Percentiles rank a stretch among this genome's conserved stretches.
phyloP scores from a whole-genome alignment of 2,797 vertebrate species.

The Eurystomus glaucurus region DNA sequence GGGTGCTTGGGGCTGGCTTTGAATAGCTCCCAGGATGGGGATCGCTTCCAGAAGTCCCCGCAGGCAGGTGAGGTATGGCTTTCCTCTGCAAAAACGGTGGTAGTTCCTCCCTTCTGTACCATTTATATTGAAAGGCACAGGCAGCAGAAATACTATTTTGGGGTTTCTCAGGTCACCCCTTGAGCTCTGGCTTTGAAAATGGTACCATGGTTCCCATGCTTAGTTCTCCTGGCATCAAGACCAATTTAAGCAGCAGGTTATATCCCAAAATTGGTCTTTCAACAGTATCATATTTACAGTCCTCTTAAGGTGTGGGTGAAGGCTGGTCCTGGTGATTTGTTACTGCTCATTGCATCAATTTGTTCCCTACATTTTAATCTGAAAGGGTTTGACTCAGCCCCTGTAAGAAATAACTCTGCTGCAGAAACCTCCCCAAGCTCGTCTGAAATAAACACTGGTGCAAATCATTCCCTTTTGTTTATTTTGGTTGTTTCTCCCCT shows the following conservation, averaged over 20 bases:
- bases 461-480: not conserved
- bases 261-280: not conserved
- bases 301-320: not conserved
- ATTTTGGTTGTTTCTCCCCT: not conserved
- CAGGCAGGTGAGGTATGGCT: not conserved
- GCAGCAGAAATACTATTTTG: not conserved
- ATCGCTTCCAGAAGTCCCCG: not conserved
- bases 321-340: not conserved
- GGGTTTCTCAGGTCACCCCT: not conserved
- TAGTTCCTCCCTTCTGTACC: not conserved
- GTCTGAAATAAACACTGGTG: not conserved
- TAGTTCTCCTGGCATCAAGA: not conserved
- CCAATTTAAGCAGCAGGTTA: not conserved
- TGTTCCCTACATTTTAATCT: not conserved
- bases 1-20: not conserved
- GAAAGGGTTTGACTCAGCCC: not conserved
- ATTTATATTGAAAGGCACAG: rapidly evolving
- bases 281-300: not conserved
- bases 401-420: not conserved
- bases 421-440: not conserved
- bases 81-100: rapidly evolving
- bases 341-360: not conserved
- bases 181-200: not conserved
- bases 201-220: not conserved
- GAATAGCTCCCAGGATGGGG: not conserved